A percentile compares a stretch with the other conserved stretches of the same genome.
phyloP scores from a whole-genome alignment of 2,888 invertebrate species.

The Melinopterus prodromus region DNA sequence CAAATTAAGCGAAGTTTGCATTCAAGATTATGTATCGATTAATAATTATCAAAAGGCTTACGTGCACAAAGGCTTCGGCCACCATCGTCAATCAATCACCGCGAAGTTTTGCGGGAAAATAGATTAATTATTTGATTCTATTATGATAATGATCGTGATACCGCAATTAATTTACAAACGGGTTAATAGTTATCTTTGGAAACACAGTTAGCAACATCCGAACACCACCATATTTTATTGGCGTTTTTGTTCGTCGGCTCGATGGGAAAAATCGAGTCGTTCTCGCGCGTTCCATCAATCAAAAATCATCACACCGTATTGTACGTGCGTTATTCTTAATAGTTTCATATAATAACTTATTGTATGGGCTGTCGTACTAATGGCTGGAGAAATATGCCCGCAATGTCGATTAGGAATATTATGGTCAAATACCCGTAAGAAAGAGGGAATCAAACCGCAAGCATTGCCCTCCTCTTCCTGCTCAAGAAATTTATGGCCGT shows the following conservation, averaged over 20 bases:
- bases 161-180: slow-evolving; percentile 21
- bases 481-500: neutral
- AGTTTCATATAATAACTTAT: neutral
- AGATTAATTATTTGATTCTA: slow-evolving; percentile 22
- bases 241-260: neutral
- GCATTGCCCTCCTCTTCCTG: neutral
- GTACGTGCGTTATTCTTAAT: slow-evolving; percentile 4
- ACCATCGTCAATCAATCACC: slow-evolving; percentile 8
- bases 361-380: neutral
- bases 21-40: slow-evolving; percentile 13
- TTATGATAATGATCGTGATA: slow-evolving; percentile 14
- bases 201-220: neutral
- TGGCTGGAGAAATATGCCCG: neutral
- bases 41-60: slow-evolving; percentile 15
- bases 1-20: slow-evolving; percentile 24
- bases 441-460: neutral
- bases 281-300: neutral
- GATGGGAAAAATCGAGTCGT: neutral
- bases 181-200: slow-evolving; percentile 8
- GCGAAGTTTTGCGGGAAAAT: neutral
- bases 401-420: neutral
- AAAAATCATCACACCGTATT: neutral
- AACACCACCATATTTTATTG: neutral
- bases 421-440: neutral
- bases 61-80: neutral